These are phyloP conservation scores for Cricetomys ansorgei DNA, from an alignment of 2,113 vertebrate species.

Conservation along the genomic window DNA sequence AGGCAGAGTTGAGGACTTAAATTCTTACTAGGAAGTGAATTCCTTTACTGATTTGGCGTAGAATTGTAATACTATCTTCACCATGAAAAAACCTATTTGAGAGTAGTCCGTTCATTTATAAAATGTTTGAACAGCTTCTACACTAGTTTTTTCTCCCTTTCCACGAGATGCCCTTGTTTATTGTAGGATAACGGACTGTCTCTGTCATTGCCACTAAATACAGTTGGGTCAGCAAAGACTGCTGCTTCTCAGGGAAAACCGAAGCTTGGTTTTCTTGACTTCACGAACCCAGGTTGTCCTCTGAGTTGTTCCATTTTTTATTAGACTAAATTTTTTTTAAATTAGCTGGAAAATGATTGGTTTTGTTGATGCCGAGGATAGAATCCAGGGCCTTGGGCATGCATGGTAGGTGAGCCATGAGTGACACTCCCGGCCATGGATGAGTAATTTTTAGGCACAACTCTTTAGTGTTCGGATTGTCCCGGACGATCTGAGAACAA, in stretches of 20 bases:
- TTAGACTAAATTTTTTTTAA: background rate
- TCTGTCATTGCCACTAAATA: background rate
- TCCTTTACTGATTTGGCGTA: constrained; percentile 21
- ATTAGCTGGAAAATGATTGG: background rate
- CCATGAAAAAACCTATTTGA: background rate
- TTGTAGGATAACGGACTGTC: background rate
- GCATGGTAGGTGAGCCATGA: background rate
- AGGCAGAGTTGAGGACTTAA: background rate
- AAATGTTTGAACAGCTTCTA: background rate
- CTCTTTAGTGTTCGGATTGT: background rate
- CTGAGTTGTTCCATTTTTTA: background rate
- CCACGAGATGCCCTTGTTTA: background rate
- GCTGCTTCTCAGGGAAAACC: background rate
- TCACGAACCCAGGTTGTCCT: background rate
- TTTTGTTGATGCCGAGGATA: background rate
- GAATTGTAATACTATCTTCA: background rate
- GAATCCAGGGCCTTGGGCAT: background rate
- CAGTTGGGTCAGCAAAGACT: background rate
- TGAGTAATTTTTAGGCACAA: background rate
- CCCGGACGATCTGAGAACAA: constrained; percentile 37
- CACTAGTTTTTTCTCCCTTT: constrained; percentile 33
- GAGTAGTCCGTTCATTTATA: background rate
- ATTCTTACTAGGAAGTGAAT: constrained; percentile 45
- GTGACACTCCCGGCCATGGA: background rate
- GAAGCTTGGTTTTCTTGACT: background rate